Percentiles rank a stretch among this genome's conserved stretches.
These are phyloP conservation scores for Dendronephthya gigantea DNA, from an alignment of 64 coral and sea anemone genomes.

Conservation along the genomic window DNA sequence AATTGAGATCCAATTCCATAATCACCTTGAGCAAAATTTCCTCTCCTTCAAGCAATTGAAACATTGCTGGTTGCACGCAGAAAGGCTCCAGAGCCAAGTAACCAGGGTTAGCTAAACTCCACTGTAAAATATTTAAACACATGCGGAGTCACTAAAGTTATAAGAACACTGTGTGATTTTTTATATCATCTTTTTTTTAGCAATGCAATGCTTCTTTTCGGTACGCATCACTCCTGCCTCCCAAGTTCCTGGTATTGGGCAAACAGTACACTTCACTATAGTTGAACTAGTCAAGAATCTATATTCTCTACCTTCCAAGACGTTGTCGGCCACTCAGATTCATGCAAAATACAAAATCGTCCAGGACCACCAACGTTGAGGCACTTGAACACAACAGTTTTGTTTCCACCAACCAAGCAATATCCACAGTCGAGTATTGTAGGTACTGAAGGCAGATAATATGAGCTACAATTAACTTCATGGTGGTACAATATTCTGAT, in stretches of 20 bases:
- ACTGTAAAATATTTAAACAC: constrained; percentile 32
- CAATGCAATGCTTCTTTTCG: too few species aligned
- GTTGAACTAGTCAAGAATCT: neutral
- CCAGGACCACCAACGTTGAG: constrained; percentile 72
- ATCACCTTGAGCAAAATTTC: constrained; percentile 52
- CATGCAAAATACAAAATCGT: constrained; percentile 64
- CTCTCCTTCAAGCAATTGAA: constrained; percentile 48
- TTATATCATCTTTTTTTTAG: too few species aligned
- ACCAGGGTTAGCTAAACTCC: constrained; percentile 64
- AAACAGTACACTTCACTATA: neutral
- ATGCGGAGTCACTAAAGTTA: too few species aligned
- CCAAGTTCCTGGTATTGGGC: too few species aligned
- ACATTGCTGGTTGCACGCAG: constrained; percentile 83
- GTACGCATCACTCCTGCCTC: too few species aligned
- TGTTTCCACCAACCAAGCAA: constrained; percentile 81
- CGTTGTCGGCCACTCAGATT: constrained; percentile 56
- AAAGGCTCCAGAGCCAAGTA: constrained; percentile 50
- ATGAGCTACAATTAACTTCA: too few species aligned
- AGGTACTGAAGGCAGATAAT: constrained; percentile 53
- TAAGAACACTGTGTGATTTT: too few species aligned
- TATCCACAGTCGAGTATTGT: constrained; percentile 67
- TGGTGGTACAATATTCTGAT: too few species aligned
- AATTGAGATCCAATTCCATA: too few species aligned
- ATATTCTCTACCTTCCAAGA: constrained; percentile 51
- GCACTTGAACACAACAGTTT: constrained; percentile 55